phyloP scores from a whole-genome alignment of 1,140 invertebrate genomes.

The Dendrolimus punctatus region DNA sequence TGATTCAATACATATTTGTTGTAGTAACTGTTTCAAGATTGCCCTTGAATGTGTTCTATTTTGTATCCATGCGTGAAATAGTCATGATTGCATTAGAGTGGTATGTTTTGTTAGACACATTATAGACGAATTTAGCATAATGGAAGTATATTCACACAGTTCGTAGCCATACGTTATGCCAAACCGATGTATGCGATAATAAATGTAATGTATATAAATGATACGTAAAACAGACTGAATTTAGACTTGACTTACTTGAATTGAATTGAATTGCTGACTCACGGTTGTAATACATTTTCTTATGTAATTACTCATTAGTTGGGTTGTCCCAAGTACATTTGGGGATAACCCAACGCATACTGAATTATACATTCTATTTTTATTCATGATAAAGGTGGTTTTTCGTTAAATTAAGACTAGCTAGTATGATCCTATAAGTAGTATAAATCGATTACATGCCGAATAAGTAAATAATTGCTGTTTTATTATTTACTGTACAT shows the following conservation, averaged over 20 bases:
- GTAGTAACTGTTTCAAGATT: conserved; percentile 2
- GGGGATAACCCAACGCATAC: no score
- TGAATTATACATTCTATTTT: no score
- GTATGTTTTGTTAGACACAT: conserved; percentile 16
- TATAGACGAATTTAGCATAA: conserved; percentile 15
- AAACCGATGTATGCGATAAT: neutral
- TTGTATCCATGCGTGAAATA: conserved; percentile 25
- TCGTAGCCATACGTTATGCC: conserved; percentile 13
- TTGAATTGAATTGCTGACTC: no score
- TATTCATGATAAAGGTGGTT: no score
- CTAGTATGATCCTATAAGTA: no score
- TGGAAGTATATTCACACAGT: conserved; percentile 8
- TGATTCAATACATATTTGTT: conserved; percentile 2
- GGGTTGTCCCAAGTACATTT: no score
- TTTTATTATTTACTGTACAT: neutral
- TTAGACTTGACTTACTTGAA: neutral
- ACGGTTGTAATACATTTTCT: no score
- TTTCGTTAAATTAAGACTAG: no score
- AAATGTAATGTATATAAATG: neutral
- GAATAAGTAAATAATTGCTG: no score
- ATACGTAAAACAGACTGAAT: neutral
- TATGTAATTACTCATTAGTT: no score
- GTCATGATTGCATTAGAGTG: conserved; percentile 18
- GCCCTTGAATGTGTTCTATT: conserved; percentile 18
- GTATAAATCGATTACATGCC: no score